Evolutionary conservation across 2,113 vertebrate genomes (phyloP).

Genomic region (Myanophis thanlyinensis): DNA sequence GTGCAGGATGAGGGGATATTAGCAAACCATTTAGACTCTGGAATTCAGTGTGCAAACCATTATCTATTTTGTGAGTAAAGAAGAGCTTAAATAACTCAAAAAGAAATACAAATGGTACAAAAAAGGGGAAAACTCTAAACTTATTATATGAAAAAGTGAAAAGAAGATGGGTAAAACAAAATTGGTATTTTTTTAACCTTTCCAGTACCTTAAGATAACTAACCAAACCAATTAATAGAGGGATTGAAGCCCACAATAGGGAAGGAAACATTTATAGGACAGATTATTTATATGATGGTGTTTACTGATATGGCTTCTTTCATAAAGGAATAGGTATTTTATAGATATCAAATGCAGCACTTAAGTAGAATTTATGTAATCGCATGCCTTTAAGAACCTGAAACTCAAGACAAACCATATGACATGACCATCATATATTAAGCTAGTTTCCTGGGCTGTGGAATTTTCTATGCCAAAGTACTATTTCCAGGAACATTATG

Average conservation of each 20-base stretch:
- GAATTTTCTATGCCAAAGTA: not conserved
- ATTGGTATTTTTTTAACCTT: not conserved
- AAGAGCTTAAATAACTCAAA: not conserved
- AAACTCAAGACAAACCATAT: not conserved
- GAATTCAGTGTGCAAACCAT: fast-evolving
- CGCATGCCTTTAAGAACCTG: not conserved
- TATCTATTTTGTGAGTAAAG: not conserved
- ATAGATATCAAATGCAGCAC: too few species aligned
- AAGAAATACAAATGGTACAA: not conserved
- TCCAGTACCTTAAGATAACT: not conserved
- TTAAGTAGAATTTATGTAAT: not conserved
- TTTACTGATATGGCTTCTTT: not conserved
- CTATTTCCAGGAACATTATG: not conserved
- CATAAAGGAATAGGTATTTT: not conserved
- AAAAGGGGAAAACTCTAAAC: not conserved
- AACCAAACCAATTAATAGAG: not conserved
- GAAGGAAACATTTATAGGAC: not conserved
- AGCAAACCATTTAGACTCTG: not conserved
- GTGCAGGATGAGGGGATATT: not conserved
- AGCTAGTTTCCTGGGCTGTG: not conserved
- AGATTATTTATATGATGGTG: not conserved
- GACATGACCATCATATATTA: not conserved
- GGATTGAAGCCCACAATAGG: not conserved
- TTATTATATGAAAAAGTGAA: not conserved
- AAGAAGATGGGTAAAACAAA: not conserved